These are phyloP conservation scores for Apamea crenata DNA, from an alignment of 2,888 invertebrate species.

Conservation along the genomic window DNA sequence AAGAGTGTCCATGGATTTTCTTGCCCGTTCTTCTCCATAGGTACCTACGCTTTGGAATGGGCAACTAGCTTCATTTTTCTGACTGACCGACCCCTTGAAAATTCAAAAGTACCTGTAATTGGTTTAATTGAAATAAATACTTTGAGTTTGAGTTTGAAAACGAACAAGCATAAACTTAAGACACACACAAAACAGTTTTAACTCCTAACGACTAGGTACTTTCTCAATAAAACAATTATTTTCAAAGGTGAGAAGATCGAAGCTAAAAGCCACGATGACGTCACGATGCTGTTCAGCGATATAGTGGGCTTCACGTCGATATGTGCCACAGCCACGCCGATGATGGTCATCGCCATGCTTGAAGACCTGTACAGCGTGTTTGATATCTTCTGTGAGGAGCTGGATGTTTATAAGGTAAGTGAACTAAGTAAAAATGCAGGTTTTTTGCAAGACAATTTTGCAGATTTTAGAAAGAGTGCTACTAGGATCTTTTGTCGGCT, in stretches of 20 bases:
- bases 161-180: too few relatives aligned
- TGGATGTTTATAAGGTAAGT: constrained; percentile 98
- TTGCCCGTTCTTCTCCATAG: too few relatives aligned
- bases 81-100: too few relatives aligned
- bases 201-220: not conserved
- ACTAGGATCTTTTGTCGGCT: too few relatives aligned
- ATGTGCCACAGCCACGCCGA: constrained; percentile 98
- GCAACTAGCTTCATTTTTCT: too few relatives aligned
- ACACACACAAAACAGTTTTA: too few relatives aligned
- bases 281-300: constrained; percentile 98
- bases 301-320: constrained; percentile 99
- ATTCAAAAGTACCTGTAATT: too few relatives aligned
- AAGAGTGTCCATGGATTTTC: too few relatives aligned
- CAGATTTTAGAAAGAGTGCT: not conserved
- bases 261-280: constrained; percentile 97
- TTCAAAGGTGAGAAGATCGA: constrained; percentile 95
- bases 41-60: too few relatives aligned
- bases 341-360: constrained; percentile 98
- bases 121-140: too few relatives aligned
- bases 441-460: not conserved
- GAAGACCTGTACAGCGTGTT: constrained; percentile 98
- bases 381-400: constrained; percentile 97
- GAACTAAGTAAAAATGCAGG: not conserved
- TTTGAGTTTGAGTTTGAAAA: too few relatives aligned
- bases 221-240: not conserved